phyloP scores from a whole-genome alignment of 2,888 invertebrate genomes.

The Actias luna region DNA sequence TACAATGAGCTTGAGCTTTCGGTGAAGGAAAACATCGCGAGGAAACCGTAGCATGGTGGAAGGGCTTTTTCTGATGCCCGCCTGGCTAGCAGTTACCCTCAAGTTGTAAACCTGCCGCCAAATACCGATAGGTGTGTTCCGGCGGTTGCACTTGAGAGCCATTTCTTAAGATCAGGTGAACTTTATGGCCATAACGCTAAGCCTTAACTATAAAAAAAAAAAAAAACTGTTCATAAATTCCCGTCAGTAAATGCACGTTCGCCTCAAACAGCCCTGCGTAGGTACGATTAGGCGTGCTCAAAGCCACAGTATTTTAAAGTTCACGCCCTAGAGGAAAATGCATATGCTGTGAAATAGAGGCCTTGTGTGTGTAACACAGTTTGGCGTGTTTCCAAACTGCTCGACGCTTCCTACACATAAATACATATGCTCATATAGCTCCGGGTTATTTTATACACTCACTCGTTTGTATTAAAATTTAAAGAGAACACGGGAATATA shows the following conservation, averaged over 20 bases:
- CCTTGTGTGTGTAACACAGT: not conserved
- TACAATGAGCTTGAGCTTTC: too few species aligned
- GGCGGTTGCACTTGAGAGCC: too few species aligned
- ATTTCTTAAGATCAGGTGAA: too few species aligned
- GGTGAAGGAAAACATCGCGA: too few species aligned
- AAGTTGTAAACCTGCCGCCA: too few species aligned
- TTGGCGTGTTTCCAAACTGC: constrained; percentile 8
- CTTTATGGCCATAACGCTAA: too few species aligned
- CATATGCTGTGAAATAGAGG: constrained; percentile 10
- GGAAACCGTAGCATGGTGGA: too few species aligned
- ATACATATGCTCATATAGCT: not conserved
- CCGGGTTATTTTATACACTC: not conserved
- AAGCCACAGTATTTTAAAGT: not conserved
- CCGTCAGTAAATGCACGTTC: not conserved
- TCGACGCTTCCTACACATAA: not conserved
- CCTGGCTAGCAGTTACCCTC: too few species aligned
- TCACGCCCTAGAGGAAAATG: not conserved
- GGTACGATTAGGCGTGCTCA: not conserved
- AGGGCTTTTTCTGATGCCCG: too few species aligned
- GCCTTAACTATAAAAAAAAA: not conserved
- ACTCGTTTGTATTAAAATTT: not conserved
- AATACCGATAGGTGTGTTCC: too few species aligned
- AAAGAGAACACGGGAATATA: not conserved
- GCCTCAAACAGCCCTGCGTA: not conserved
- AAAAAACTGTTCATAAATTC: not conserved